These are phyloP conservation scores for Cephus rjabovi DNA, from an alignment of 2,888 invertebrate genomes.

Conservation along the genomic window DNA sequence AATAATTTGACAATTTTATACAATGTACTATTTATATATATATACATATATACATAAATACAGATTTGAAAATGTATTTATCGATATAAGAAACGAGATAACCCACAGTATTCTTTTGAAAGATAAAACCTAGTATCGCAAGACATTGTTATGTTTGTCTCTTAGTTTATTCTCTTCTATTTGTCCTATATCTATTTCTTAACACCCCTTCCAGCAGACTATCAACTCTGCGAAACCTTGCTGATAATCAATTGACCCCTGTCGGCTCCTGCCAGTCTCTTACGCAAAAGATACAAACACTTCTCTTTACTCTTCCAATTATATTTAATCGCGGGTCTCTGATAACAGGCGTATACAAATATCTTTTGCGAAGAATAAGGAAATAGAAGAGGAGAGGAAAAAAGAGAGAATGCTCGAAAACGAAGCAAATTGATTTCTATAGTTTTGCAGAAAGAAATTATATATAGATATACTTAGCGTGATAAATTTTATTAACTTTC, in stretches of 20 bases:
- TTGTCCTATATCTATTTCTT: not conserved
- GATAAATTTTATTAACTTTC: not conserved
- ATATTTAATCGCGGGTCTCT: not conserved
- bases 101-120: not conserved
- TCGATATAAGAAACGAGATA: slow-evolving; percentile 2
- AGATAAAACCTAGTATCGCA: not conserved
- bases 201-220: not conserved
- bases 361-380: not conserved
- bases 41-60: not conserved
- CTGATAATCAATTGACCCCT: slow-evolving; percentile 4
- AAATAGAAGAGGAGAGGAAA: slow-evolving; percentile 4
- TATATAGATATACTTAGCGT: not conserved
- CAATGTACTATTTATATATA: not conserved
- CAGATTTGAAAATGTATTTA: not conserved
- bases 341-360: not conserved
- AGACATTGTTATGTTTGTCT: not conserved
- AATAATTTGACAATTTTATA: not conserved
- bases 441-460: not conserved
- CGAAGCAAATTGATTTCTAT: not conserved
- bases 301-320: not conserved
- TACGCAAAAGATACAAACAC: not conserved
- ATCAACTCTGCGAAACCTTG: not conserved
- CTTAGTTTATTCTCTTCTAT: not conserved
- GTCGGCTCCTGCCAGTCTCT: not conserved
- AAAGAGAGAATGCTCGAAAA: slow-evolving; percentile 15